A percentile compares a stretch with the other conserved stretches of the same genome.
Conservation (phyloP, 2,888 invertebrate species). For the Creontiades dilutus region DNA sequence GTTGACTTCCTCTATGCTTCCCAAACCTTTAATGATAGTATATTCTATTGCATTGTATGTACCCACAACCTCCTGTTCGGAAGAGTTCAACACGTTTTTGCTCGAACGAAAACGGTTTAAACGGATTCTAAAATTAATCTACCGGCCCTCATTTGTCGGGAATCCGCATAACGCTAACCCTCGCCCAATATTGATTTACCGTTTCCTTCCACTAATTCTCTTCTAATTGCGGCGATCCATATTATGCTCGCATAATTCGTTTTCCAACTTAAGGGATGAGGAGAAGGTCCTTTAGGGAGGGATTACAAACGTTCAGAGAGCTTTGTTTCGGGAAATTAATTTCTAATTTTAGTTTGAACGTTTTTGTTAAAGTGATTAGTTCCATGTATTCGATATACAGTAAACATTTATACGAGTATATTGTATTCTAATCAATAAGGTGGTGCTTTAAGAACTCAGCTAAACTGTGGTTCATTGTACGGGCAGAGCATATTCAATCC, state of each 20-base stretch:
- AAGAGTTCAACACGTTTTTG: neutral
- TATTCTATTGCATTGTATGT: too few relatives aligned
- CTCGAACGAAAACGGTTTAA: neutral
- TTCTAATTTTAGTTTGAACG: neutral
- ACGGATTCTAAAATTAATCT: neutral
- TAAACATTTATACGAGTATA: neutral
- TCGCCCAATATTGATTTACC: slow-evolving; percentile 15
- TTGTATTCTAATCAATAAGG: neutral
- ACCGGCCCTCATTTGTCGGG: neutral
- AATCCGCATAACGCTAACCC: neutral
- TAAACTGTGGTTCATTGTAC: neutral
- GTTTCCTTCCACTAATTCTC: neutral
- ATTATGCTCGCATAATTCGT: neutral
- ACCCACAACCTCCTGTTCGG: neutral
- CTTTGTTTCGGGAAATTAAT: neutral
- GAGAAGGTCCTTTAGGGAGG: neutral
- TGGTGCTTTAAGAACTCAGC: neutral
- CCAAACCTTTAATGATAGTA: too few relatives aligned
- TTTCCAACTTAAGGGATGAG: neutral
- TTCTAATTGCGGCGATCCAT: neutral
- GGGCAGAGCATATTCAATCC: too few relatives aligned
- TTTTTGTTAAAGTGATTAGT: neutral
- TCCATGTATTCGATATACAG: neutral
- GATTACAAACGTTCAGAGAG: neutral
- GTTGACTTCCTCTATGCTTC: too few relatives aligned